Evolutionary conservation across 2,113 vertebrate genomes (phyloP).

Genomic region (Zingel zingel): DNA sequence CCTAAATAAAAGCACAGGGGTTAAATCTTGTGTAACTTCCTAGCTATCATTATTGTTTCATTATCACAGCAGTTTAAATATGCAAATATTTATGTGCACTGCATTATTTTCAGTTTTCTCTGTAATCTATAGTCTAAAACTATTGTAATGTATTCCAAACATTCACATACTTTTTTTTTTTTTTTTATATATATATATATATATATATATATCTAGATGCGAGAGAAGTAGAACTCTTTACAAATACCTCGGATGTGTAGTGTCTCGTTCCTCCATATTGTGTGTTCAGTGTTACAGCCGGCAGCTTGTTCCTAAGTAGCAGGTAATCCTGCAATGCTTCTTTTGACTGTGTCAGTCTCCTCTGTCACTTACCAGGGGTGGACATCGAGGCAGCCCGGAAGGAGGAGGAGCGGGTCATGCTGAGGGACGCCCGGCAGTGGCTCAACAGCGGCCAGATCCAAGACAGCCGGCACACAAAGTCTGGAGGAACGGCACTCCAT

Average conservation of each 20-base stretch:
- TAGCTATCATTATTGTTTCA: neutral
- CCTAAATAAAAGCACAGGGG: slow-evolving; percentile 7
- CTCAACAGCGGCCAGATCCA: slow-evolving; percentile 97
- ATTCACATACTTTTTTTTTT: neutral
- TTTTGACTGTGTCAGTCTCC: slow-evolving; percentile 1
- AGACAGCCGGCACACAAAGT: slow-evolving; percentile 94
- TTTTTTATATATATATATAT: too few relatives aligned
- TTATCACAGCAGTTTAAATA: neutral
- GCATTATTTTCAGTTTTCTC: neutral
- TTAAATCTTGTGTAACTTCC: neutral
- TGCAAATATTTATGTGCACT: neutral
- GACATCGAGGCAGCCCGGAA: slow-evolving; percentile 98
- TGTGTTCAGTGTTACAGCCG: slow-evolving; percentile 9
- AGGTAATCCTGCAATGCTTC: slow-evolving; percentile 31
- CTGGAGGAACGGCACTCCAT: slow-evolving; percentile 96
- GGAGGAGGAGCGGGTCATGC: slow-evolving; percentile 97
- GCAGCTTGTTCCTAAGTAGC: slow-evolving; percentile 21
- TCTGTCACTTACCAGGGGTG: slow-evolving; percentile 85
- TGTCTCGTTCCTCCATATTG: neutral
- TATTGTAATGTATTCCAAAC: slow-evolving; percentile 11
- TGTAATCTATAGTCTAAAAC: neutral
- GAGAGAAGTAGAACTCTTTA: neutral
- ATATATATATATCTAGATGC: neutral
- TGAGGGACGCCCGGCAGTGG: slow-evolving; percentile 97
- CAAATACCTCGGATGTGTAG: neutral